Evolutionary conservation across 2,797 vertebrate species (phyloP), one percentile per base, ranked within the genome.

Genomic region (Zenarchopterus dispar): DNA sequence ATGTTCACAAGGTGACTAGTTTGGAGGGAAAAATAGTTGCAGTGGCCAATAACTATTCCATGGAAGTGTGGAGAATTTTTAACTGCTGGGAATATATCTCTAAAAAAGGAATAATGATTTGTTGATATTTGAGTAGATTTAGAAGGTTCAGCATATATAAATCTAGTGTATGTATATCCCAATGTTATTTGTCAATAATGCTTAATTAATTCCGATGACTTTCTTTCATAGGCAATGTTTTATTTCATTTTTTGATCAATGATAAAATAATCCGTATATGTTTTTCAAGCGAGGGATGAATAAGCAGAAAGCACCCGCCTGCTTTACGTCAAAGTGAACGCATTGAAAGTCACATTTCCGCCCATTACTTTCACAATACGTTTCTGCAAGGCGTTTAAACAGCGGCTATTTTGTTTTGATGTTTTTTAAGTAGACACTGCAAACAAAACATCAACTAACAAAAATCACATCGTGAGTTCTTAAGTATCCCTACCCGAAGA

Each of bases 251-350:
- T 28, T 10, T 33, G 9, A 36, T 36, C 13, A 15, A 39, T 39
- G 13, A 15, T 39, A 39, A 39, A 39, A 39, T 5, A 39, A 15
- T 5, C 15, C 4, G 1, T 39, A 15, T 39, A 3, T 7, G 8
- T 6, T 11, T 36, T 53, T 21, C 21, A 10, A 13, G 18, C 13
- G 52, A 70, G 52, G 78, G 76, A 77, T 91, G 87, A 91, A 81
- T 87, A 89, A 84, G 86, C 88, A 87, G 65, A 90, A 85, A 75
- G 23, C 26, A 60, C 49, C 13, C 36, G 36, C 36, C 13, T 39
- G 13, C 13, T 13, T 39, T 13, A 39, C 36, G 36, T 39, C 19
- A 78, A 84, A 65, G 6, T 0, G 82, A 65, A 8, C 6, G n/a
- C 3, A 19, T 22, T 23, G 49, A 56, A 61, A 19, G n/a, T 0